Conservation (phyloP, 2,888 invertebrate species). For the Dasypolia templi region DNA sequence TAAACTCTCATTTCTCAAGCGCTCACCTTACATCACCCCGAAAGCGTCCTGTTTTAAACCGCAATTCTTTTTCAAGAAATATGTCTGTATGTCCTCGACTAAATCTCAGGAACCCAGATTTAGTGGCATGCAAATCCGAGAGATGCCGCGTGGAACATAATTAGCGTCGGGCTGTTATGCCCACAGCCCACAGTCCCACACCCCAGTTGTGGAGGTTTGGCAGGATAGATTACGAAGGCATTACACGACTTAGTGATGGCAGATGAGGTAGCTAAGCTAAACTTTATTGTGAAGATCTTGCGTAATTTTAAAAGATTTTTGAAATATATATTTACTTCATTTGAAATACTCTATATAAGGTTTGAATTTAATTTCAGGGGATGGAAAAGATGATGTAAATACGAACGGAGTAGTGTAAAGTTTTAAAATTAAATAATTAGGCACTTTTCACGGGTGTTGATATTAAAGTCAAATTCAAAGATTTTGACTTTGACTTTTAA, state of each 20-base stretch:
- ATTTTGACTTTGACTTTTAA: no score
- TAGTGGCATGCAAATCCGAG: constrained; percentile 78
- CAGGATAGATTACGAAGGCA: constrained; percentile 65
- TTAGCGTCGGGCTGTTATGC: constrained; percentile 72
- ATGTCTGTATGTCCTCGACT: constrained; percentile 73
- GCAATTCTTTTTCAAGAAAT: constrained; percentile 74
- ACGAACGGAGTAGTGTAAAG: neutral
- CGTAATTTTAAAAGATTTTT: constrained; percentile 10
- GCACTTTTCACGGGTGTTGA: no score
- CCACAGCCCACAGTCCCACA: constrained; percentile 55
- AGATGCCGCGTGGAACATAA: constrained; percentile 72
- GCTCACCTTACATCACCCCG: constrained; percentile 38
- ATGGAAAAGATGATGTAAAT: neutral
- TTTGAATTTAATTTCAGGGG: neutral
- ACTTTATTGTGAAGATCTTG: constrained; percentile 52
- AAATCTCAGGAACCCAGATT: constrained; percentile 76
- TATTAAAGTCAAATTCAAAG: no score
- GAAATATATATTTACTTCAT: neutral
- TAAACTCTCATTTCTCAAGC: constrained; percentile 39
- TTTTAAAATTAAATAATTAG: neutral
- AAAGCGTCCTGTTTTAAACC: constrained; percentile 69
- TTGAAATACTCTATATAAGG: neutral
- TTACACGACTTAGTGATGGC: constrained; percentile 65
- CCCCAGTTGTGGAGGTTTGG: constrained; percentile 55
- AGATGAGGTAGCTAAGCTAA: constrained; percentile 44